Base-by-base conservation (phyloP, 2,113 vertebrate species). In the Procavia capensis region DNA sequence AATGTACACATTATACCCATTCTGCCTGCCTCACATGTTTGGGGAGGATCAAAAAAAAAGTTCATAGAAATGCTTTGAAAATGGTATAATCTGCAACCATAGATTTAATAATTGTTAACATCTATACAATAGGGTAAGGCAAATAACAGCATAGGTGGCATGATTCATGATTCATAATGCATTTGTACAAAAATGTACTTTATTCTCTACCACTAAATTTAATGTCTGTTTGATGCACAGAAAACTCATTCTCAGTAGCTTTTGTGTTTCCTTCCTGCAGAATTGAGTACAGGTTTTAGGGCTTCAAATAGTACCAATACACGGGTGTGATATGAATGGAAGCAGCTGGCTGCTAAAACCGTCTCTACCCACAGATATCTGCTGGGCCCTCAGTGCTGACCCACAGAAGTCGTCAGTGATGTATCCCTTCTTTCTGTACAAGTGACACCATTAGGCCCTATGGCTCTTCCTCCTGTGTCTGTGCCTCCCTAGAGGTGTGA, bases 61-160 rank as follows among this genome's bases (percentile, higher is more conserved):
- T 59, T 92, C 36, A 22, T 66, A 24, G 85, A 88, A 92, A 90
- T 75, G 39, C 36, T 34, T 92, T 57, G 24, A 83, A 76, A 76
- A 85, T 45, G 22, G 61, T 94, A 79, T 90, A 64, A 59, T 89
- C 47, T 76, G 59, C 9, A 80, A 13, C 20, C 7, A 0, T 19
- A 47, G 5, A 0, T 94, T 83, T 63, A 64, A 74, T 79, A 39
- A 39, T 80, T 66, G 43, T 36, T 79, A 85, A 66, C 43, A 82
- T 10, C 7, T 13, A n/a, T 20, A 57, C 22, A 88, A n/a, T 9
- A 76, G 39, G 4, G 1, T 36, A 34, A 57, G 19, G 41, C 47
- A 74, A 92, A 68, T 45, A 78, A 85, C 27, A 47, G 11, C 50
- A 13, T 6, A 45, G 1, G 27, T 47, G 36, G 31, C 10, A 19